Evolutionary conservation across 1,140 invertebrate genomes (phyloP).

Genomic region (fruit fly (Drosophila melanogaster)): DNA sequence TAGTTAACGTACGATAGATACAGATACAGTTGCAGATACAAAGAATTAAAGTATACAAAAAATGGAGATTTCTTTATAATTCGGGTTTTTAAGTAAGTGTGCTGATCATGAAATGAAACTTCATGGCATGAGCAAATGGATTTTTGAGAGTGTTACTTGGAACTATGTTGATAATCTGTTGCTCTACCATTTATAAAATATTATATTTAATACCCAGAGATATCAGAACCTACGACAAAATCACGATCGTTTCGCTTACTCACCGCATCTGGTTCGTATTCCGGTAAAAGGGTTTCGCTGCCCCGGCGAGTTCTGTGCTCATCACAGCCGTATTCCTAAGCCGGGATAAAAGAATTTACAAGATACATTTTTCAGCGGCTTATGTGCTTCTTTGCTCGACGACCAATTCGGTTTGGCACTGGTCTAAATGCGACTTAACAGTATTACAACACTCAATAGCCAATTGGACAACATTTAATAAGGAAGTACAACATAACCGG

Average conservation of each 20-base stretch:
- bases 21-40: conserved; percentile 49
- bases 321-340: conserved; percentile 86
- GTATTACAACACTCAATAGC: conserved; percentile 67
- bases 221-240: not conserved
- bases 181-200: not conserved
- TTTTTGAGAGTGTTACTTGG: not conserved
- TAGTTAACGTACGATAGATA: conserved; percentile 52
- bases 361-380: conserved; percentile 37
- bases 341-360: conserved; percentile 63
- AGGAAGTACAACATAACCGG: conserved; percentile 44
- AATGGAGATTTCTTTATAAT: conserved; percentile 10
- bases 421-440: conserved; percentile 27
- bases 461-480: conserved; percentile 68
- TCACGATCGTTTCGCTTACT: conserved; percentile 82
- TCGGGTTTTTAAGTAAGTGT: conserved; percentile 7
- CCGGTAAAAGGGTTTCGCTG: conserved; percentile 88
- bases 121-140: conserved; percentile 23
- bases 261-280: conserved; percentile 89
- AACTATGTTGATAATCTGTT: not conserved
- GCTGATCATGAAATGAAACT: conserved; percentile 36
- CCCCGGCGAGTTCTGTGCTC: conserved; percentile 87
- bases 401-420: conserved; percentile 25
- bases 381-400: conserved; percentile 10
- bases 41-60: conserved; percentile 59
- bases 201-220: not conserved